Percentiles rank a stretch among this genome's conserved stretches.
phyloP scores from a whole-genome alignment of 2,113 vertebrate genomes.

The Hipposideros armiger region DNA sequence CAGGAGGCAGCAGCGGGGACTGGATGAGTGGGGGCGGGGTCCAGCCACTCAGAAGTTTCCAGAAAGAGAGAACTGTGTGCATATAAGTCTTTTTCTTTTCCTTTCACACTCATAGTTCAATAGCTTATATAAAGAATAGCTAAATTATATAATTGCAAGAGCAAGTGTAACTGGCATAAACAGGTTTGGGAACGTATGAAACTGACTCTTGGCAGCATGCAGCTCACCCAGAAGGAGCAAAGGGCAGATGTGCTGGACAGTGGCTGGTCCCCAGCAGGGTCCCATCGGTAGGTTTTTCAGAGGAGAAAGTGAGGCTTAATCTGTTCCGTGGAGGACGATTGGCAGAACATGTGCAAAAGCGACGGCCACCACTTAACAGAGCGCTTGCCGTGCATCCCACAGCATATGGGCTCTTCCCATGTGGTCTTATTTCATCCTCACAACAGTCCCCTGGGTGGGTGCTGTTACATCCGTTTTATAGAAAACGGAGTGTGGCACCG shows the following conservation, averaged over 20 bases:
- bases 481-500: background rate
- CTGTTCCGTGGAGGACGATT: accelerated
- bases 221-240: accelerated
- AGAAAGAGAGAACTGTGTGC: background rate
- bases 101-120: background rate
- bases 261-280: background rate
- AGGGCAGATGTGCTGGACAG: accelerated
- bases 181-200: background rate
- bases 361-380: background rate
- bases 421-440: background rate
- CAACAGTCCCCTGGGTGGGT: accelerated
- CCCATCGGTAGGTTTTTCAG: accelerated
- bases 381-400: background rate
- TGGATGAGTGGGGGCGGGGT: accelerated
- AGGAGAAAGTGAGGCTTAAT: accelerated
- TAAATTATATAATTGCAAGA: background rate
- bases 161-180: background rate
- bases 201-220: too few relatives aligned
- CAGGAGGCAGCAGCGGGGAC: accelerated
- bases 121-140: background rate
- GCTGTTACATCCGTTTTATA: accelerated
- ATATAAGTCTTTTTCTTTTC: background rate
- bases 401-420: accelerated
- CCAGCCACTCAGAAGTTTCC: background rate
- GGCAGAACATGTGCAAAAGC: accelerated